These are phyloP conservation scores for Myxocyprinus asiaticus DNA, from an alignment of 2,113 vertebrate species.

Conservation along the genomic window DNA sequence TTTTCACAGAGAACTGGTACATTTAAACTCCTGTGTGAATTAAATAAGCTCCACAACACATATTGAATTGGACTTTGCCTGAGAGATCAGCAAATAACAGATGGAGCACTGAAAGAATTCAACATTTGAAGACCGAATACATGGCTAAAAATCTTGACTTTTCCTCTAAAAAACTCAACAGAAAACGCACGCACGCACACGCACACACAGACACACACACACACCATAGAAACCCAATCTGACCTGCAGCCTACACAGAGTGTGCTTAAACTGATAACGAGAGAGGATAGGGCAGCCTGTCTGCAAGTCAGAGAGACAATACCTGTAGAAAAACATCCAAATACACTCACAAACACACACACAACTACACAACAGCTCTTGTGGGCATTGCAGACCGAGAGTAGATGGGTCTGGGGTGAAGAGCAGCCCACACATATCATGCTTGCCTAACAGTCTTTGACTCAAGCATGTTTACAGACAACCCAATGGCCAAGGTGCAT, in stretches of 20 bases:
- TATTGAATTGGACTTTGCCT: too few relatives aligned
- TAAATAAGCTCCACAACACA: too few relatives aligned
- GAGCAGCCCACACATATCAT: background rate
- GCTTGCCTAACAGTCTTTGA: constrained; percentile 23
- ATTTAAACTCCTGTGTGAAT: too few relatives aligned
- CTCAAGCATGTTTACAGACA: constrained; percentile 28
- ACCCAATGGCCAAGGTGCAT: constrained; percentile 15
- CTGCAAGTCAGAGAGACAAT: background rate
- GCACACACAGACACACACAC: background rate
- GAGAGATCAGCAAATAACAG: too few relatives aligned
- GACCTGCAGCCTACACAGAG: background rate
- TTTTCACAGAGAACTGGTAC: too few relatives aligned
- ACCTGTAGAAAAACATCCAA: background rate
- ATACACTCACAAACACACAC: background rate
- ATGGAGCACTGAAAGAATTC: too few relatives aligned
- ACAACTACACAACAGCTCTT: constrained; percentile 10
- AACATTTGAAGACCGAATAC: too few relatives aligned
- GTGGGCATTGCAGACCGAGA: background rate
- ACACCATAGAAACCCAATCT: background rate
- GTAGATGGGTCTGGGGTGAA: background rate
- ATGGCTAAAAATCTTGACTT: too few relatives aligned
- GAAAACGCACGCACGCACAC: background rate
- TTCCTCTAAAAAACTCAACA: too few relatives aligned
- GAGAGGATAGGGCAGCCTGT: background rate
- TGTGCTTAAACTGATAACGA: constrained; percentile 6